Evolutionary conservation across 2,888 invertebrate species (phyloP).

Genomic region (Latrodectus elegans): DNA sequence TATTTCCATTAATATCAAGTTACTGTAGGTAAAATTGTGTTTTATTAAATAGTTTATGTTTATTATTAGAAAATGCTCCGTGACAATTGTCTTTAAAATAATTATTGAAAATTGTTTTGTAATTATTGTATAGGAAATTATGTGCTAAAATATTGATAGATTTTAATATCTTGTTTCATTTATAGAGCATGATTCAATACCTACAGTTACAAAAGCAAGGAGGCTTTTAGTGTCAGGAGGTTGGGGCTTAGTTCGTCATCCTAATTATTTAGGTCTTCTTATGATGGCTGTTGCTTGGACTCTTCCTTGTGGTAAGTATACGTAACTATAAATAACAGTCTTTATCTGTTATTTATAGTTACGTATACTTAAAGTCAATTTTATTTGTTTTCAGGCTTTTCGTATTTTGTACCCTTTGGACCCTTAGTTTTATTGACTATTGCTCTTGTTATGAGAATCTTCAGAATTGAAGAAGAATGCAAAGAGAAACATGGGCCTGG

Average conservation of each 20-base stretch:
- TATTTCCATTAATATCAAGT: too few species aligned
- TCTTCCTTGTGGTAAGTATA: constrained; percentile 60
- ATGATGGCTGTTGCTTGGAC: constrained; percentile 62
- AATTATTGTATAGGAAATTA: too few species aligned
- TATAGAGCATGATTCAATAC: constrained; percentile 49
- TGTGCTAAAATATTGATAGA: not conserved
- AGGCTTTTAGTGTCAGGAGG: constrained; percentile 47
- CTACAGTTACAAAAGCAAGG: constrained; percentile 50
- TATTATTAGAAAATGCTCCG: too few species aligned
- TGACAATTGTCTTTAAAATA: too few species aligned
- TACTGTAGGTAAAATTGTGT: too few species aligned
- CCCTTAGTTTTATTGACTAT: constrained; percentile 41
- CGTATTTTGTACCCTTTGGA: constrained; percentile 45
- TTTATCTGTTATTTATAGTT: too few species aligned
- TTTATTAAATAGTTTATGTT: too few species aligned
- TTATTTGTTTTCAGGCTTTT: constrained; percentile 21
- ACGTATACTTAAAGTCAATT: too few species aligned
- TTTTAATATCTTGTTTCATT: constrained; percentile 8
- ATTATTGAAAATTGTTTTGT: too few species aligned
- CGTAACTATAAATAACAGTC: not conserved
- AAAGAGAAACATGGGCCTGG: constrained; percentile 59
- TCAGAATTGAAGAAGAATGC: constrained; percentile 55
- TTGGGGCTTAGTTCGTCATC: constrained; percentile 65
- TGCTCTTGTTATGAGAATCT: constrained; percentile 24
- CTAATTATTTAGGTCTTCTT: constrained; percentile 61